These are phyloP conservation scores for Noctua comes DNA, from an alignment of 2,888 invertebrate species.

Conservation along the genomic window DNA sequence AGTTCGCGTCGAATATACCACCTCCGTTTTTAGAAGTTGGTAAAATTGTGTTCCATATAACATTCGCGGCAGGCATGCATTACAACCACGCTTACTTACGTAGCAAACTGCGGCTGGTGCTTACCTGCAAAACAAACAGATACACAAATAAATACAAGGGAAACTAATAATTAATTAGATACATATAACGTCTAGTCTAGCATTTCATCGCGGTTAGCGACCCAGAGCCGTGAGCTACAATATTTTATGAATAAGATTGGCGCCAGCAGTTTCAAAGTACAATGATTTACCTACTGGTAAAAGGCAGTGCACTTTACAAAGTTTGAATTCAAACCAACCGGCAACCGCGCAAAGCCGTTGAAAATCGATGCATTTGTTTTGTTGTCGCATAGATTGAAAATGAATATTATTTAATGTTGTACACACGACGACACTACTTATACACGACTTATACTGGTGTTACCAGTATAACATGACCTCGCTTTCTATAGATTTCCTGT, in stretches of 20 bases:
- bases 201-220: background rate
- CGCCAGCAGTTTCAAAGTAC: background rate
- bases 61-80: background rate
- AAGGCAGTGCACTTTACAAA: background rate
- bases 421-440: too few species aligned
- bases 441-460: too few species aligned
- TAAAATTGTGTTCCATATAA: background rate
- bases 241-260: conserved; percentile 1
- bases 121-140: conserved; percentile 47
- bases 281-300: background rate
- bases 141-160: conserved; percentile 5
- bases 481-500: too few species aligned
- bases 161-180: background rate
- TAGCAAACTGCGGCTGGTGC: background rate
- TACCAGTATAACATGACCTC: too few species aligned
- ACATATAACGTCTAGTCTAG: background rate
- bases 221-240: background rate
- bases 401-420: background rate
- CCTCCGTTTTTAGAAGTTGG: background rate
- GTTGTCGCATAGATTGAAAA: background rate
- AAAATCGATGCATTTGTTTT: background rate
- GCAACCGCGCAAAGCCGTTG: background rate
- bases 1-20: background rate
- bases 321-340: background rate
- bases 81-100: conserved; percentile 27